Base-by-base conservation (phyloP, 2,113 vertebrate genomes). In the Gymnogyps californianus region DNA sequence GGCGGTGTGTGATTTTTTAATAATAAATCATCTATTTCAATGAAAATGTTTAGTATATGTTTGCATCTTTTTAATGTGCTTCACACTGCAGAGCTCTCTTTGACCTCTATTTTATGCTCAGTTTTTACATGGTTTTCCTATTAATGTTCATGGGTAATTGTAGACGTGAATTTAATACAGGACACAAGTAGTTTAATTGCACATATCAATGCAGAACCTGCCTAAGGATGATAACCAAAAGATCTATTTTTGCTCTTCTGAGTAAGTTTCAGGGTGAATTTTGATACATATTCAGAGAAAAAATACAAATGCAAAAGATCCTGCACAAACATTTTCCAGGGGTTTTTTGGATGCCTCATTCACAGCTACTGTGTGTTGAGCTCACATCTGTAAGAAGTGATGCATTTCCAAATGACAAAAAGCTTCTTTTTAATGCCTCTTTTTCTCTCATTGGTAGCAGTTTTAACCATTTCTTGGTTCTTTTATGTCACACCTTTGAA, bases 1-100 rank as follows among this genome's bases (percentile, higher is more conserved):
- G 1, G 3, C 2, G 0, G 4, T 18, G 24, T 61, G 6, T 44
- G 4, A 13, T 40, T 40, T 75, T 78, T 62, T 18, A 2, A 42
- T 34, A 51, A 26, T 11, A 44, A 67, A 38, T 40, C 0, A 1
- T 58, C 32, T 46, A 11, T 81, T 87, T 59, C 25, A 72, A 59
- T 36, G 2, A 46, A 83, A 36, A 51, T 38, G 0, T 18, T 58
- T 49, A 19, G 7, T 24, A 11, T 40, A 29, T 9, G 2, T 80
- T 76, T 83, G 9, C 5, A 26, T 40, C 20, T 90, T 70, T 57
- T 79, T 44, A 11, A 51, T 42, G 38, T 92, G 25, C 2, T 10
- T 80, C 10, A 47, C 9, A 10, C 16, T 57, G 15, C 16, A 83
- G 47, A 47, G 16, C 6, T 74, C 34, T 94, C 29, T 85, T 66